Evolutionary conservation across 2,888 invertebrate genomes (phyloP).

Genomic region (Caenorhabditis doughertyi): DNA sequence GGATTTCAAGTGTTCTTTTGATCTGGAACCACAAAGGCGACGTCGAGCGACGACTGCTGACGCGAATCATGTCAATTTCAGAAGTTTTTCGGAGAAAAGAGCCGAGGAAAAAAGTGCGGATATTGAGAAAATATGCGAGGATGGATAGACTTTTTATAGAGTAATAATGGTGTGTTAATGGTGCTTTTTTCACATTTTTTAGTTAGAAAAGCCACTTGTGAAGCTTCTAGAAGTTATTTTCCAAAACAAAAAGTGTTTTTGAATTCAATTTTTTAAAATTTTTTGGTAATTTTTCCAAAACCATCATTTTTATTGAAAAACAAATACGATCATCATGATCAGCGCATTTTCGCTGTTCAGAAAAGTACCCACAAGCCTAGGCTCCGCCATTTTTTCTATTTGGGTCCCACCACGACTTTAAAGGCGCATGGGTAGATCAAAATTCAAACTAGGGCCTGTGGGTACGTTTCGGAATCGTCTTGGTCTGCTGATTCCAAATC

Average conservation of each 20-base stretch:
- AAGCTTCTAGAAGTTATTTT: neutral
- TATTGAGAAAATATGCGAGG: slow-evolving; percentile 1
- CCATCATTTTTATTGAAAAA: too few species aligned
- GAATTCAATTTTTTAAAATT: too few species aligned
- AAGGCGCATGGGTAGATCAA: neutral
- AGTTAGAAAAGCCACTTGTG: too few species aligned
- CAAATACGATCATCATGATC: too few species aligned
- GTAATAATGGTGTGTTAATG: neutral
- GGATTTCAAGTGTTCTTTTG: slow-evolving; percentile 44
- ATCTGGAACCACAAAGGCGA: slow-evolving; percentile 36
- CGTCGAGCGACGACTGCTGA: slow-evolving; percentile 56
- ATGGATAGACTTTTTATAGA: too few species aligned
- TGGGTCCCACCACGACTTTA: neutral
- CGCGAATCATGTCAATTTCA: slow-evolving; percentile 31
- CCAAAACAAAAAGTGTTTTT: neutral
- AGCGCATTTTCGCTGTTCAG: too few species aligned
- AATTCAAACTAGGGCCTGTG: neutral
- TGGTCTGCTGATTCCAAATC: neutral
- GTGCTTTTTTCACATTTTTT: too few species aligned
- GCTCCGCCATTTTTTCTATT: neutral
- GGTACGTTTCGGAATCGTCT: neutral
- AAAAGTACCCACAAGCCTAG: neutral
- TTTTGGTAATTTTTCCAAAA: too few species aligned
- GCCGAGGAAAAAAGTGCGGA: neutral
- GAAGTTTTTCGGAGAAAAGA: slow-evolving; percentile 1